Base-by-base conservation (phyloP, 2,113 vertebrate species). In the Engraulis encrasicolus region DNA sequence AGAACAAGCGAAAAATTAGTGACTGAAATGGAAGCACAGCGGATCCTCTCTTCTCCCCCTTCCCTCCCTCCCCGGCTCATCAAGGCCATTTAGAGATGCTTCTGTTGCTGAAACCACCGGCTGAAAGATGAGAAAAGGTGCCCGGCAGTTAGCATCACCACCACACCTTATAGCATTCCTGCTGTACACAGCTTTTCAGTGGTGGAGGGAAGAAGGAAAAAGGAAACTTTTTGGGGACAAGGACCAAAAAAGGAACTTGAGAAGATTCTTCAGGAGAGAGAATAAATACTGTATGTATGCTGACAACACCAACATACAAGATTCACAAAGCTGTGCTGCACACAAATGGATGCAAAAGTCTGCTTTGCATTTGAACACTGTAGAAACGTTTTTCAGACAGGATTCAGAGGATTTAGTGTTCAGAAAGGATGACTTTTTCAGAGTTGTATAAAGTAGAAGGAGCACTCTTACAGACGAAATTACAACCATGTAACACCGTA, bases 151-250 rank as follows among this genome's bases (percentile, higher is more conserved):
- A 80, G 40, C 58, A 84, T 6, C 58, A 66, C 0, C 17, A 58
- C 58, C 85, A 88, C 84, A 87, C 86, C 89, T n/a, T 87, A 45
- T 66, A 83, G 83, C 66, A 86, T 85, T 85, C 81, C 66, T 81
- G 80, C n/a, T n/a, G n/a, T n/a, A n/a, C 52, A 40, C 74, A 74
- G 61, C 45, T 78, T 81, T 83, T 38, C 77, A 49, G 66, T 66
- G 54, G 38, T 52, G 45, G 5, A 45, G 40, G 77, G 54, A 87
- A 84, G 45, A 50, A 9, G 81, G 78, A 71, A 31, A 58, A 23
- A 34, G 61, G n/a, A 61, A 23, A 27, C 71, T 83, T 78, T 88
- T 87, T 81, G 83, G 36, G 86, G 71, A 9, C n/a, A n/a, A 45
- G 81, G 85, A 85, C 81, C 85, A 89, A 86, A 80, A 18, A 52